Evolutionary conservation across 2,888 invertebrate species (phyloP).

Genomic region (Drosophila differens): DNA sequence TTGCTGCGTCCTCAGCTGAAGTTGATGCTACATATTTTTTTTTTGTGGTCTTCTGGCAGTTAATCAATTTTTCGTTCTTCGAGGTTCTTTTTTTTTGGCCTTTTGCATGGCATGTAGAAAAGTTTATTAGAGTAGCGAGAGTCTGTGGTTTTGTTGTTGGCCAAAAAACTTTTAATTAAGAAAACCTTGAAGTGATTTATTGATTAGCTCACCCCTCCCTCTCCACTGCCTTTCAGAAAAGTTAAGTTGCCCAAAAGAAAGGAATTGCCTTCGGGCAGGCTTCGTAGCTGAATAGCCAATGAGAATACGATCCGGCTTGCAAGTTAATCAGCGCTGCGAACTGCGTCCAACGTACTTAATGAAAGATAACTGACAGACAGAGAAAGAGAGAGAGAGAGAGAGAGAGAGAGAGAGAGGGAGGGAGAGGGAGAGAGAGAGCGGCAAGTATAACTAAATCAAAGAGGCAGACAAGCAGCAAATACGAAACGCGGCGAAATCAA

Average conservation of each 20-base stretch:
- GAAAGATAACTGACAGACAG: slow-evolving; percentile 50
- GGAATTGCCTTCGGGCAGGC: slow-evolving; percentile 8
- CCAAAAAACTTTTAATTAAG: slow-evolving; percentile 84
- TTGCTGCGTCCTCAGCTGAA: slow-evolving; percentile 41
- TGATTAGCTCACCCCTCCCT: slow-evolving; percentile 65
- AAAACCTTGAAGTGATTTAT: slow-evolving; percentile 85
- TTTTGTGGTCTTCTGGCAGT: slow-evolving; percentile 72
- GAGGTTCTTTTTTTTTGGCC: slow-evolving; percentile 25
- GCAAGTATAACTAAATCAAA: slow-evolving; percentile 44
- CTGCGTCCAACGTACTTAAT: slow-evolving; percentile 54
- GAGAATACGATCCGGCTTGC: slow-evolving; percentile 52
- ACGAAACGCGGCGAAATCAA: slow-evolving; percentile 73
- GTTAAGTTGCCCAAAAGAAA: slow-evolving; percentile 7
- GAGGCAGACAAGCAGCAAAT: slow-evolving; percentile 51
- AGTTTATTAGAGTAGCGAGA: slow-evolving; percentile 60
- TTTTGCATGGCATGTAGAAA: slow-evolving; percentile 58
- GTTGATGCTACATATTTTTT: slow-evolving; percentile 39
- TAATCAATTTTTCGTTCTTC: slow-evolving; percentile 73
- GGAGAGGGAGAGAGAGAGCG: slow-evolving; percentile 2
- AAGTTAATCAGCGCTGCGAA: slow-evolving; percentile 59
- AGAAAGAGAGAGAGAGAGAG: neutral
- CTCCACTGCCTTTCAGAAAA: neutral
- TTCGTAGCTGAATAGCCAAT: slow-evolving; percentile 48
- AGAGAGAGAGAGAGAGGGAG: too few relatives aligned
- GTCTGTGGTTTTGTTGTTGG: slow-evolving; percentile 66